phyloP scores from a whole-genome alignment of 1,140 invertebrate genomes.

The Saccostrea cuccullata region DNA sequence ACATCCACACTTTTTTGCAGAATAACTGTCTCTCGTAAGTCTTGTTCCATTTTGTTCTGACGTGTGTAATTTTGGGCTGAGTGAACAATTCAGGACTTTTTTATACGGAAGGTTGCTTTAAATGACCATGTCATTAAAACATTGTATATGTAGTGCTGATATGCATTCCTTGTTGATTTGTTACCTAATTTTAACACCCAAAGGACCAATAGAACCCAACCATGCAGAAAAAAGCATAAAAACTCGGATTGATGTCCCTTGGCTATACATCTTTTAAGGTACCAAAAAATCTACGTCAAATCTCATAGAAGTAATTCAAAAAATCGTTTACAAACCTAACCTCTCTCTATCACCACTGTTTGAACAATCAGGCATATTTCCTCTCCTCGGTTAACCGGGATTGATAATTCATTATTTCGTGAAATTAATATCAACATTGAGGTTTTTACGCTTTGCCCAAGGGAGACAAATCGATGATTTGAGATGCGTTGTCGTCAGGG shows the following conservation, averaged over 20 bases:
- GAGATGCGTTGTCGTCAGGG: neutral
- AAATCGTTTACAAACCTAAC: neutral
- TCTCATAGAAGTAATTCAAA: neutral
- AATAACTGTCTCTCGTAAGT: no score
- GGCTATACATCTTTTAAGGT: neutral
- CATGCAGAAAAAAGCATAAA: neutral
- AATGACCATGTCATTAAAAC: no score
- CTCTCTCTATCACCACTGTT: neutral
- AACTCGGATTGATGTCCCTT: neutral
- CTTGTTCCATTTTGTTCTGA: no score
- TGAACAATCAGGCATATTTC: neutral
- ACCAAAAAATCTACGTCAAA: neutral
- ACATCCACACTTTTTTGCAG: no score
- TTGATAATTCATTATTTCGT: neutral
- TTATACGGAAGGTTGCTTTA: no score
- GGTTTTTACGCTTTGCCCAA: neutral
- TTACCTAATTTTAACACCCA: no score
- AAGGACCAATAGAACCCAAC: no score
- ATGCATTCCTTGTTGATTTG: no score
- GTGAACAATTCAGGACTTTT: no score
- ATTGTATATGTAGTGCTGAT: no score
- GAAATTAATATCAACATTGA: neutral
- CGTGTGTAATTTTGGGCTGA: no score
- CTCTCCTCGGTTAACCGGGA: neutral
- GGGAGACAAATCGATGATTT: conserved; percentile 13